These are phyloP conservation scores for Zapus hudsonius DNA, from an alignment of 2,113 vertebrate genomes.

Conservation along the genomic window DNA sequence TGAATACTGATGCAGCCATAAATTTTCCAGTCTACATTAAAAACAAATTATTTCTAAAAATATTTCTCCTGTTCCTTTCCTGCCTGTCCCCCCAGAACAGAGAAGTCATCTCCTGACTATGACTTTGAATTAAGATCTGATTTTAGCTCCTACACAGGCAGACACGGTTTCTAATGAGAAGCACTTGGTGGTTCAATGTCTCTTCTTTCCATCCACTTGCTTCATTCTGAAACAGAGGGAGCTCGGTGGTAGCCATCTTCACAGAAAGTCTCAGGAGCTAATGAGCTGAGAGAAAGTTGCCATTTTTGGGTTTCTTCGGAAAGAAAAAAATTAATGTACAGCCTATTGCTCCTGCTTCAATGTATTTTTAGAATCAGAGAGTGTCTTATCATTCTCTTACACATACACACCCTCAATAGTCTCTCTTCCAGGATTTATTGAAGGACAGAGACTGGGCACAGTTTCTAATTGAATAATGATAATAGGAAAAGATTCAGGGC, in stretches of 20 bases:
- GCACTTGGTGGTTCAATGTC: not conserved
- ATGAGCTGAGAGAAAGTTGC: constrained; percentile 33
- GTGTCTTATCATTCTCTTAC: constrained; percentile 55
- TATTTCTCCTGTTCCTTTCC: not conserved
- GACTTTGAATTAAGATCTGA: constrained; percentile 53
- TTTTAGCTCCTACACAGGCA: constrained; percentile 21
- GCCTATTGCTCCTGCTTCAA: constrained; percentile 45
- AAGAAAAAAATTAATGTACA: constrained; percentile 27
- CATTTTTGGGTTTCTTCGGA: constrained; percentile 49
- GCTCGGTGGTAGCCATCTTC: constrained; percentile 39
- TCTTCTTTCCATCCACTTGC: not conserved
- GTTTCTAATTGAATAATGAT: constrained; percentile 65
- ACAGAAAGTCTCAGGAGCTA: constrained; percentile 50
- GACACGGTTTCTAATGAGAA: constrained; percentile 42
- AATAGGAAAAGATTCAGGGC: constrained; percentile 56
- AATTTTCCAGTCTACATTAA: constrained; percentile 43
- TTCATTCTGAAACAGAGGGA: constrained; percentile 21
- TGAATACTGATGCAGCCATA: not conserved
- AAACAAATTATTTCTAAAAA: constrained; percentile 46
- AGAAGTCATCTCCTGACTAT: not conserved
- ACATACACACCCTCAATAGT: not conserved
- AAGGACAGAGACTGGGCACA: constrained; percentile 57
- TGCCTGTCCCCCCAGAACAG: not conserved
- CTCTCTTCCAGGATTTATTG: constrained; percentile 20
- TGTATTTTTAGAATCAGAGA: constrained; percentile 68